These are phyloP conservation scores for Cosmia trapezina DNA, from an alignment of 2,888 invertebrate genomes.

Conservation along the genomic window DNA sequence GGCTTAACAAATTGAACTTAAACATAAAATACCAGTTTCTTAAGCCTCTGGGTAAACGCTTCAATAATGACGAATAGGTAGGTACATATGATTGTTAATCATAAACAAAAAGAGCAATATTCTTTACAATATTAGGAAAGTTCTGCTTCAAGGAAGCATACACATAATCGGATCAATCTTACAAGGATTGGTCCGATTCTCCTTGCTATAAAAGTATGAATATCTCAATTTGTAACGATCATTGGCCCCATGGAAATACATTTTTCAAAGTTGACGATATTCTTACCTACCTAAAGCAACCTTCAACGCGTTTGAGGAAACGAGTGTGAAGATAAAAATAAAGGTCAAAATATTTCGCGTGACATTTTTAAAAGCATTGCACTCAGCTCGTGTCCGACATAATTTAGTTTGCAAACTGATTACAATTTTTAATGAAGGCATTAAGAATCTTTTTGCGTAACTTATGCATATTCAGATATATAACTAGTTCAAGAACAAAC, in stretches of 20 bases:
- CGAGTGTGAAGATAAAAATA: neutral
- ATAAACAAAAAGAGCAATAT: too few relatives aligned
- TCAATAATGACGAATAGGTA: too few relatives aligned
- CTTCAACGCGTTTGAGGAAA: constrained; percentile 4
- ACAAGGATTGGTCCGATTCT: neutral
- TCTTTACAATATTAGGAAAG: too few relatives aligned
- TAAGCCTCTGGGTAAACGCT: too few relatives aligned
- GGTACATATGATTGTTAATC: too few relatives aligned
- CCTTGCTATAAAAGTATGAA: too few relatives aligned
- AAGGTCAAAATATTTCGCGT: constrained; percentile 26
- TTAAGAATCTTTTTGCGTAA: constrained; percentile 66
- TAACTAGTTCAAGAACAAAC: constrained; percentile 74
- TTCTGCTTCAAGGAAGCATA: too few relatives aligned
- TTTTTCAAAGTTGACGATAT: neutral
- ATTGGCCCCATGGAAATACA: too few relatives aligned
- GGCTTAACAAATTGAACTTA: neutral
- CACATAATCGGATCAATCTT: neutral
- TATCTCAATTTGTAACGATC: neutral
- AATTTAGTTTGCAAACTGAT: constrained; percentile 53
- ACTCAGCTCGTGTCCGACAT: constrained; percentile 27
- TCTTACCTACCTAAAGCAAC: neutral
- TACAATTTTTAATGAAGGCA: constrained; percentile 63
- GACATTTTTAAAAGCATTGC: constrained; percentile 53
- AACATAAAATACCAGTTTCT: neutral
- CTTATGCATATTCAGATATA: constrained; percentile 65